Conservation (phyloP, 64 coral and sea anemone genomes). For the Stylophora pistillata region DNA sequence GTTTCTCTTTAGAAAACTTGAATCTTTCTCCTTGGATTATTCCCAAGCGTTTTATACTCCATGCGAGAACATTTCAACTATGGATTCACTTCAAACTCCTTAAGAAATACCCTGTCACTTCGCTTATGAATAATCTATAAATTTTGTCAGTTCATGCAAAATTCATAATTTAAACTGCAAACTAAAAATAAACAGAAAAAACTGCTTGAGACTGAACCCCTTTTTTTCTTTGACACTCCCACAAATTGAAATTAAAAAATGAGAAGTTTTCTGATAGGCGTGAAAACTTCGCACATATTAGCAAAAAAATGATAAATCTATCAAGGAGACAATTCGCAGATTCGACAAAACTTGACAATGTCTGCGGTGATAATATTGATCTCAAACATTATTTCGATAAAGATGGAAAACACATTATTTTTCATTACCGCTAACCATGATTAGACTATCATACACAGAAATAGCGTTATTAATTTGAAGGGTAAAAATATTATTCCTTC, state of each 20-base stretch:
- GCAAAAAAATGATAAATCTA: too few species aligned
- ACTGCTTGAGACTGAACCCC: background rate
- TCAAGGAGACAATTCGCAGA: too few species aligned
- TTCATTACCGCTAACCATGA: background rate
- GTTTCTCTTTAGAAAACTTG: too few species aligned
- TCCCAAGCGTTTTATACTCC: too few species aligned
- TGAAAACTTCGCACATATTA: background rate
- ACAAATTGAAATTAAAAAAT: background rate
- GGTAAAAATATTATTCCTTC: background rate
- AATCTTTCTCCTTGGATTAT: too few species aligned
- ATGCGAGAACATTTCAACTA: too few species aligned
- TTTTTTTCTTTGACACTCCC: background rate
- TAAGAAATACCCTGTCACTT: background rate
- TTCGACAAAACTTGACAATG: too few species aligned
- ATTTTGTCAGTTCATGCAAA: background rate
- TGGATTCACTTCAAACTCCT: too few species aligned
- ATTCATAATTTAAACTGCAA: background rate
- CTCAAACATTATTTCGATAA: background rate
- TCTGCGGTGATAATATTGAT: background rate
- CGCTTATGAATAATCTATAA: background rate
- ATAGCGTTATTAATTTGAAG: background rate
- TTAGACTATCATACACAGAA: background rate
- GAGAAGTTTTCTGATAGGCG: background rate
- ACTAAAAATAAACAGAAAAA: background rate
- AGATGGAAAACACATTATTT: background rate